Percentiles rank a stretch among this genome's conserved stretches.
Conservation (phyloP, 2,888 invertebrate species). For the Mimachlamys varia region DNA sequence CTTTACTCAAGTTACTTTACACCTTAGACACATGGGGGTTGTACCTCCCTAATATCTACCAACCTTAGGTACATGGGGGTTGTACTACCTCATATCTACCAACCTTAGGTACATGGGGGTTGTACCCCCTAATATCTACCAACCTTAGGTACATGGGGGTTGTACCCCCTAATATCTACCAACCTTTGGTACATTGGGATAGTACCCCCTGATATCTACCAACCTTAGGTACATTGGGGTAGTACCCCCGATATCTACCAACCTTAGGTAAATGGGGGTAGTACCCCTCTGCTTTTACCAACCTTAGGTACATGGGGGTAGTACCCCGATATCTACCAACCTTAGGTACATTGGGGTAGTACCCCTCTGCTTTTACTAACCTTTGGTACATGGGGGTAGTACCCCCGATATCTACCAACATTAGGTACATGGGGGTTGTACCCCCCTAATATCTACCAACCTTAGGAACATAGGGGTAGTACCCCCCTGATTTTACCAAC, state of each 20-base stretch:
- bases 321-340: not conserved
- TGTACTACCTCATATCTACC: not conserved
- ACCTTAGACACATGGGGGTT: not conserved
- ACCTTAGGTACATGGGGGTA: not conserved
- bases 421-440: not conserved
- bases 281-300: not conserved
- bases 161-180: no score
- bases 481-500: not conserved
- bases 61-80: not conserved
- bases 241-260: not conserved
- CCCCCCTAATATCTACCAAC: not conserved
- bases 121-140: conserved; percentile 87
- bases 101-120: conserved; percentile 88
- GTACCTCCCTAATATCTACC: no score
- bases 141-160: not conserved
- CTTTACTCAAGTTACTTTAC: no score
- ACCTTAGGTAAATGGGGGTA: not conserved
- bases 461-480: not conserved
- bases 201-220: not conserved
- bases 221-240: not conserved
- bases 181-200: not conserved
- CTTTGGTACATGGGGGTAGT: not conserved
- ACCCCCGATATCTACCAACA: not conserved
- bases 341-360: not conserved
- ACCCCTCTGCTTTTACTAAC: not conserved